These are phyloP conservation scores for Manis crassicaudata DNA, from an alignment of 2,797 vertebrate genomes.

Conservation along the genomic window DNA sequence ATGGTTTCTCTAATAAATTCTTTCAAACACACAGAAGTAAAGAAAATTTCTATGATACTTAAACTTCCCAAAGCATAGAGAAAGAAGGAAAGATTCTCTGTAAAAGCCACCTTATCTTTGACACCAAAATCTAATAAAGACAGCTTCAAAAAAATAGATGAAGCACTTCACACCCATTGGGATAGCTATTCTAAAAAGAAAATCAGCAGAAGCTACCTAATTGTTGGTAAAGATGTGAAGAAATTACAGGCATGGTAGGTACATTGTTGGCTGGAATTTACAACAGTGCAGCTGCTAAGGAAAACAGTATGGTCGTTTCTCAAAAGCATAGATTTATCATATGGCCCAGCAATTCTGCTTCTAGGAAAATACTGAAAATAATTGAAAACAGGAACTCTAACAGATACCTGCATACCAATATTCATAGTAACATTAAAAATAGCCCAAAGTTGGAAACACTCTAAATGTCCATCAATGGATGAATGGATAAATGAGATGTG, in stretches of 20 bases:
- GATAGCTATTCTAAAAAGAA: neutral
- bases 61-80: neutral
- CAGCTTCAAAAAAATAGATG: neutral
- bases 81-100: slow-evolving; percentile 19
- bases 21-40: neutral
- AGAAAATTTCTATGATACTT: neutral
- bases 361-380: neutral
- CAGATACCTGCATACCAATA: neutral
- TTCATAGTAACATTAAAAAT: neutral
- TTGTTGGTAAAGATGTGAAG: neutral
- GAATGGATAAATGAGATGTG: neutral
- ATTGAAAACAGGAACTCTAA: neutral
- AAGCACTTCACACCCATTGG: neutral
- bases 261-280: neutral
- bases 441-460: neutral
- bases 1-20: neutral
- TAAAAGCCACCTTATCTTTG: neutral
- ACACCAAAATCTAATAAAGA: neutral
- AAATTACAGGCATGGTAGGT: too few species aligned
- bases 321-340: neutral
- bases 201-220: neutral
- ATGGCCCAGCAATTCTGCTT: neutral
- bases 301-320: neutral
- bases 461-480: neutral
- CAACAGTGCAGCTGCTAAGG: neutral